Evolutionary conservation across 2,888 invertebrate genomes (phyloP).

Genomic region (Aspidapion aeneum): DNA sequence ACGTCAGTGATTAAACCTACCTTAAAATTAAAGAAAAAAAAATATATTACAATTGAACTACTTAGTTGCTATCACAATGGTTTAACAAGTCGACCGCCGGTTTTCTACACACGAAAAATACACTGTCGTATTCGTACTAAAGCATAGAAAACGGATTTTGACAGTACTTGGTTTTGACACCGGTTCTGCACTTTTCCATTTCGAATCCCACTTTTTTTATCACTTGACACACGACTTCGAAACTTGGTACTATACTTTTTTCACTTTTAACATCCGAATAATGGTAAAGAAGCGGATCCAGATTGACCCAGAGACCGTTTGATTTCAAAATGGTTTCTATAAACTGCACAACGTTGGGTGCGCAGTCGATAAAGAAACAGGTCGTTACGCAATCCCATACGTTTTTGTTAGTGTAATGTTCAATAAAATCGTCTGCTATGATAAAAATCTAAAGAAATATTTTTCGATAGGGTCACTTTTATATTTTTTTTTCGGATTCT

Average conservation of each 20-base stretch:
- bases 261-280: slow-evolving; percentile 84
- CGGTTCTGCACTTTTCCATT: slow-evolving; percentile 75
- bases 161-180: slow-evolving; percentile 83
- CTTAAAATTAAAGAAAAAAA: too few species aligned
- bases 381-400: slow-evolving; percentile 92
- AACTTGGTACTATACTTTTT: slow-evolving; percentile 90
- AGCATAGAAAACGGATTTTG: slow-evolving; percentile 93
- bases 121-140: slow-evolving; percentile 86
- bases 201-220: slow-evolving; percentile 80
- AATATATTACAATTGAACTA: too few species aligned
- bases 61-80: too few species aligned
- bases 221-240: slow-evolving; percentile 63
- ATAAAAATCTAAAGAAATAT: too few species aligned
- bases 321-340: slow-evolving; percentile 91
- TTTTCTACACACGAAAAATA: slow-evolving; percentile 89
- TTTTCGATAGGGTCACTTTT: too few species aligned
- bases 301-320: slow-evolving; percentile 85
- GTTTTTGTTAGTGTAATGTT: slow-evolving; percentile 71
- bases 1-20: too few species aligned
- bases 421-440: slow-evolving; percentile 95
- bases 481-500: too few species aligned
- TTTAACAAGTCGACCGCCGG: too few species aligned
- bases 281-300: slow-evolving; percentile 91
- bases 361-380: slow-evolving; percentile 98
- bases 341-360: slow-evolving; percentile 92